Evolutionary conservation across 2,888 invertebrate species (phyloP), one percentile per base, ranked within the genome.

Genomic region (Sminthurinus aureus): DNA sequence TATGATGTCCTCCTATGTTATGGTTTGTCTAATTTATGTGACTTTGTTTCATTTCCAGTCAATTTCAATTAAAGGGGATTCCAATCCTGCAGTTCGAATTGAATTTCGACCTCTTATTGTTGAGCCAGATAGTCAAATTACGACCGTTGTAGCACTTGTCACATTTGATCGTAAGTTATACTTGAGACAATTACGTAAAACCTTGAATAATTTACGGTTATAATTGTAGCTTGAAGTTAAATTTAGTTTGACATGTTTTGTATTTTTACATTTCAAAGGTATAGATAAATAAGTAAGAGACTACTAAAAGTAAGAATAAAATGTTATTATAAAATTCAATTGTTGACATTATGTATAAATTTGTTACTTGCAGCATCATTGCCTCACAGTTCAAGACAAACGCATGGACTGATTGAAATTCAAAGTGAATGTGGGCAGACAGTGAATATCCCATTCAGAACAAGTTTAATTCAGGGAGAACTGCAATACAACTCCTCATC

Each of bases 131-230:
- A 91, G 93, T 20, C 91, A 92, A 85, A 91, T 91, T 86, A 92
- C 93, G 80, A 92, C 93, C 58, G 92, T 93, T 87, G 92, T 95
- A 80, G 95, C 95, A 82, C 92, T 93, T 83, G 90, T 95, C 86
- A 93, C 93, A 82, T 93, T 95, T 87, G 93, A 94, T 91, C 95
- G 95, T 95, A 90, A 92, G 93, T 91, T n/a, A 38, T 38, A 38
- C n/a, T n/a, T n/a, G n/a, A n/a, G n/a, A n/a, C n/a, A 22, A 24
- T 75, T 50, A 75, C 26, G 3, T 75, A 11, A 12, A 50, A 75
- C 50, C 26, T 8, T n/a, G n/a, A 20, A 24, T 71, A 13, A 2
- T 22, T 73, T 76, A 51, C 20, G 13, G 76, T 20, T 76, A n/a
- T n/a, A n/a, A n/a, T n/a, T n/a, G n/a, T n/a, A n/a, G n/a, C n/a